phyloP scores from a whole-genome alignment of 2,888 invertebrate species.

The Ectropis crepuscularia region DNA sequence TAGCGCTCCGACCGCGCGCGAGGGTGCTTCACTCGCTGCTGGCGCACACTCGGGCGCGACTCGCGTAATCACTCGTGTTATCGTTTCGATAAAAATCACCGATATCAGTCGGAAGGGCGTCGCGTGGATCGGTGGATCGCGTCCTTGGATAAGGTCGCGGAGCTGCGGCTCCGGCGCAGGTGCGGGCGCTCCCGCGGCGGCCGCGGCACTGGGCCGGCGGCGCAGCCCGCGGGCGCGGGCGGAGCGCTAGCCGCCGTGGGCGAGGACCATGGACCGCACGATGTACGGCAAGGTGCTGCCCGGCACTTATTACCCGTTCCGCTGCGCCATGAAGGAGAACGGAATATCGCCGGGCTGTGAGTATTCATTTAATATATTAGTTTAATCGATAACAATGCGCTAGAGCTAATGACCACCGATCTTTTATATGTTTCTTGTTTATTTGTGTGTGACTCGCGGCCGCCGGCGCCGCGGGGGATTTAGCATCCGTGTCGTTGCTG shows the following conservation, averaged over 20 bases:
- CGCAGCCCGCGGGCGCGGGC: too few relatives aligned
- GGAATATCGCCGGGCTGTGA: slow-evolving; percentile 95
- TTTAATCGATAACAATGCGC: too few relatives aligned
- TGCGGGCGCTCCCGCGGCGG: too few relatives aligned
- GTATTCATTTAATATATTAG: slow-evolving; percentile 72
- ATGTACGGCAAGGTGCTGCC: slow-evolving; percentile 95
- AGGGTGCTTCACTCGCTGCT: slow-evolving; percentile 46
- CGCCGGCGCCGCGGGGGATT: too few relatives aligned
- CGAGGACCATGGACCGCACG: slow-evolving; percentile 89
- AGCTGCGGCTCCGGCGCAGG: slow-evolving; percentile 19
- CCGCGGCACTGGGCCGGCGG: too few relatives aligned
- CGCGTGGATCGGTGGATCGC: slow-evolving; percentile 47
- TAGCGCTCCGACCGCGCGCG: too few relatives aligned
- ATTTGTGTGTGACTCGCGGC: too few relatives aligned
- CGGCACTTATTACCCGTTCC: slow-evolving; percentile 93
- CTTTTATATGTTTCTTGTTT: too few relatives aligned
- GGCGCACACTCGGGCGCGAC: slow-evolving; percentile 69
- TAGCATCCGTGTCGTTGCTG: too few relatives aligned
- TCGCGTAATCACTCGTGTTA: slow-evolving; percentile 69
- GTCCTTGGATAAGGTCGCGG: slow-evolving; percentile 54
- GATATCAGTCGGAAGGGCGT: slow-evolving; percentile 54
- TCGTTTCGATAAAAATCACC: slow-evolving; percentile 57
- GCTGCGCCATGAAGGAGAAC: slow-evolving; percentile 92
- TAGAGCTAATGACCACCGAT: too few relatives aligned
- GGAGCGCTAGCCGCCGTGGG: too few relatives aligned